Evolutionary conservation across 2,888 invertebrate genomes (phyloP).

Genomic region (Euplagia quadripunctaria): DNA sequence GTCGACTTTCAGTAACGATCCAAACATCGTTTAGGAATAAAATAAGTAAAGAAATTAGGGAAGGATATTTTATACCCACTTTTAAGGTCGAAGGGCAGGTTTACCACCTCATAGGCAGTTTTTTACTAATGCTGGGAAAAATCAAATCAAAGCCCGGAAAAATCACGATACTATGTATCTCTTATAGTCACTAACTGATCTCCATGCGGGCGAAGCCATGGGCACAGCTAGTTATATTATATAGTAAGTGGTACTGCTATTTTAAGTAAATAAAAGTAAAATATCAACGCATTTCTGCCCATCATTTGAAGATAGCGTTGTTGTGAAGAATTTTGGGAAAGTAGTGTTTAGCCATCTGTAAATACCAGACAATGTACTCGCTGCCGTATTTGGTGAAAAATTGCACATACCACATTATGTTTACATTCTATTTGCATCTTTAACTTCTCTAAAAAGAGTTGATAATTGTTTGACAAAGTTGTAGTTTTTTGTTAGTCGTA

Average conservation of each 20-base stretch:
- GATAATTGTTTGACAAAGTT: constrained; percentile 6
- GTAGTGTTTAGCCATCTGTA: constrained; percentile 19
- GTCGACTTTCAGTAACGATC: too few relatives aligned
- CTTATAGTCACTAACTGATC: too few relatives aligned
- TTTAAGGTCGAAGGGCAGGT: too few relatives aligned
- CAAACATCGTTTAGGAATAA: background rate
- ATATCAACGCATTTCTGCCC: constrained; percentile 17
- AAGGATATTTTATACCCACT: too few relatives aligned
- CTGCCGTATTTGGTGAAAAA: constrained; percentile 26
- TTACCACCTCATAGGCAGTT: too few relatives aligned
- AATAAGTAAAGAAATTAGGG: too few relatives aligned
- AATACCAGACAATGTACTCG: constrained; percentile 7
- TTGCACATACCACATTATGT: constrained; percentile 10
- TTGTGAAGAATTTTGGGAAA: constrained; percentile 40
- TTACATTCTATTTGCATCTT: constrained; percentile 22
- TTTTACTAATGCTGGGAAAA: too few relatives aligned
- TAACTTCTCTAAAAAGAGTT: constrained; percentile 1
- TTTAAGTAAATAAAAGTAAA: constrained; percentile 15
- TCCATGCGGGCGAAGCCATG: too few relatives aligned
- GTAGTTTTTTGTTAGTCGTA: background rate
- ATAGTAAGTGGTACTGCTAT: background rate
- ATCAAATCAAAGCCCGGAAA: too few relatives aligned
- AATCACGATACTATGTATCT: too few relatives aligned
- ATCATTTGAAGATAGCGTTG: constrained; percentile 18
- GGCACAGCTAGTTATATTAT: too few relatives aligned